These are phyloP conservation scores for Acromyrmex heyeri DNA, from an alignment of 1,140 invertebrate genomes.

Conservation along the genomic window DNA sequence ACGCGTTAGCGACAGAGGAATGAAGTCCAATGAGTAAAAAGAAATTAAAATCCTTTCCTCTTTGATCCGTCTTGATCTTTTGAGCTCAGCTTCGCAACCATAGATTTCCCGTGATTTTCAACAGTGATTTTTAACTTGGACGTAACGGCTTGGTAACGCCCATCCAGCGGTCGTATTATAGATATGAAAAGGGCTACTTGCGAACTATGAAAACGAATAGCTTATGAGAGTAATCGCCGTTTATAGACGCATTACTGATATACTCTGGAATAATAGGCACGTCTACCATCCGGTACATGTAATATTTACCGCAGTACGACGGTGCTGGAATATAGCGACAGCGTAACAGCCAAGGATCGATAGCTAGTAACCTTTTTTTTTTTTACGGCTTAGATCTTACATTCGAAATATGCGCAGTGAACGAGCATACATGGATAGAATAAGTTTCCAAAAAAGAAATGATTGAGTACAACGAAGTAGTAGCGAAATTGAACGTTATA, in stretches of 20 bases:
- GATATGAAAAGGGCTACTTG: constrained; percentile 62
- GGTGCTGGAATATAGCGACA: constrained; percentile 4
- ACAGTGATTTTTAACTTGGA: constrained; percentile 54
- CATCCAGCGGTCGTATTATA: constrained; percentile 13
- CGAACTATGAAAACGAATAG: constrained; percentile 48
- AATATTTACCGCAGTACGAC: constrained; percentile 38
- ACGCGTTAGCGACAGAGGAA: constrained; percentile 12
- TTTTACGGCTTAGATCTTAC: constrained; percentile 36
- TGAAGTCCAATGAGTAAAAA: constrained; percentile 51
- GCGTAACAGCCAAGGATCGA: constrained; percentile 36
- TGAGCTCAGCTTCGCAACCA: constrained; percentile 65
- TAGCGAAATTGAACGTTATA: not conserved
- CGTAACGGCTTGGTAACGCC: constrained; percentile 73
- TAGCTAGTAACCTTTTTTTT: constrained; percentile 23
- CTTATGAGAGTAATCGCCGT: constrained; percentile 49
- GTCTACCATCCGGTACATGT: constrained; percentile 24
- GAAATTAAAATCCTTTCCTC: constrained; percentile 75
- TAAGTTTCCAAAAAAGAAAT: not conserved
- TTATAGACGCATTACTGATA: constrained; percentile 33
- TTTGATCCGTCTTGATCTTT: constrained; percentile 64
- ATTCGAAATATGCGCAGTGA: not conserved
- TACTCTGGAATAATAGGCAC: not conserved
- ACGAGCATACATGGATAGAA: not conserved
- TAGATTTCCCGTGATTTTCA: constrained; percentile 76
- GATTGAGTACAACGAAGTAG: not conserved